Evolutionary conservation across 1,140 invertebrate species (phyloP).

Genomic region (Rhyacophila brunnea): DNA sequence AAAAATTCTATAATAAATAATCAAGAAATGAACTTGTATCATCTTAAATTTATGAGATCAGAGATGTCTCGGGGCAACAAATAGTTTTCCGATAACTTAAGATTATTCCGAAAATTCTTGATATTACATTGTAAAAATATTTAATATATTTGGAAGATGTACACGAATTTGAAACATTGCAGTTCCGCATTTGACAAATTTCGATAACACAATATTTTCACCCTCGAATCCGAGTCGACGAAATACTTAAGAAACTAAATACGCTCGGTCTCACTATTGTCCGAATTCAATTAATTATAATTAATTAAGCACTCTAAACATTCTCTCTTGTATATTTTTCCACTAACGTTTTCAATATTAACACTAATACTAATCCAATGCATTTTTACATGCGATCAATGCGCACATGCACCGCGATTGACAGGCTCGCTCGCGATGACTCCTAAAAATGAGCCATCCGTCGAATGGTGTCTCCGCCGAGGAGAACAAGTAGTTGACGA

Average conservation of each 20-base stretch:
- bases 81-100: neutral
- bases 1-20: neutral
- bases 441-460: neutral
- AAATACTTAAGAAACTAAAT: too few species aligned
- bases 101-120: slow-evolving; percentile 3
- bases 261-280: too few species aligned
- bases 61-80: too few species aligned
- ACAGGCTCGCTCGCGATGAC: neutral
- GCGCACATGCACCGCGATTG: neutral
- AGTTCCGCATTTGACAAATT: too few species aligned
- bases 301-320: too few species aligned
- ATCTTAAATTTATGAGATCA: slow-evolving; percentile 2
- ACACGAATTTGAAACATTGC: too few species aligned
- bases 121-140: slow-evolving; percentile 17
- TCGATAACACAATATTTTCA: too few species aligned
- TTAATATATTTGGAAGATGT: neutral
- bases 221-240: too few species aligned
- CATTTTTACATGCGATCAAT: neutral
- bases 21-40: neutral
- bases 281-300: too few species aligned
- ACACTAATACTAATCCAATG: too few species aligned
- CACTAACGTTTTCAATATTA: too few species aligned
- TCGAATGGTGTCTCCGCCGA: neutral
- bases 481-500: neutral
- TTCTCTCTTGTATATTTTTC: too few species aligned